Conservation (phyloP, 1,140 invertebrate genomes). For the Drosophila teissieri region DNA sequence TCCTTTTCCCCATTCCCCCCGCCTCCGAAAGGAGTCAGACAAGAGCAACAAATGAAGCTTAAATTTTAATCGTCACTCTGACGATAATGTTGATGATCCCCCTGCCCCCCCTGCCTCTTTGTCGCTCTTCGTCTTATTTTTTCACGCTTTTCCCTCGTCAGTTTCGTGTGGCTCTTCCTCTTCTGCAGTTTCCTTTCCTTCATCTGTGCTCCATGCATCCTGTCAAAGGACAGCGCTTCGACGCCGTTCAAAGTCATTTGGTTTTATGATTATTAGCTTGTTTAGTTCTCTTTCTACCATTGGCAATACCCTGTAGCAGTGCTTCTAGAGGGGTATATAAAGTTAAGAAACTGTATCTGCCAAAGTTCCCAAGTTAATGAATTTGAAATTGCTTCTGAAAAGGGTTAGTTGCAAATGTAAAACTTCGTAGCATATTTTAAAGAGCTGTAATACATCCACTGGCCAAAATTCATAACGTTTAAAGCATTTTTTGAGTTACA, state of each 20-base stretch:
- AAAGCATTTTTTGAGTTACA: background rate
- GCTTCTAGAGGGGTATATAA: background rate
- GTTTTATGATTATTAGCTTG: slow-evolving; percentile 85
- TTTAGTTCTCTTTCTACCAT: slow-evolving; percentile 66
- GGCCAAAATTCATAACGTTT: background rate
- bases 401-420: background rate
- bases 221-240: slow-evolving; percentile 52
- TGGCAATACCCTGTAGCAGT: slow-evolving; percentile 11
- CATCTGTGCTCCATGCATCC: slow-evolving; percentile 36
- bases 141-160: slow-evolving; percentile 18
- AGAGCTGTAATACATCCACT: background rate
- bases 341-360: too few relatives aligned
- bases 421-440: background rate
- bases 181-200: slow-evolving; percentile 30
- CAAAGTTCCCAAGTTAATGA: too few relatives aligned
- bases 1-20: slow-evolving; percentile 2
- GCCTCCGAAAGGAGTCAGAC: slow-evolving; percentile 16
- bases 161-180: slow-evolving; percentile 10
- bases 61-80: slow-evolving; percentile 82
- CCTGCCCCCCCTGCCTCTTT: background rate
- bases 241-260: slow-evolving; percentile 84
- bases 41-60: slow-evolving; percentile 80
- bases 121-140: slow-evolving; percentile 26
- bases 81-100: slow-evolving; percentile 74
- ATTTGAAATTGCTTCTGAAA: background rate